Base-by-base conservation (phyloP, 2,113 vertebrate species). In the Columba livia region DNA sequence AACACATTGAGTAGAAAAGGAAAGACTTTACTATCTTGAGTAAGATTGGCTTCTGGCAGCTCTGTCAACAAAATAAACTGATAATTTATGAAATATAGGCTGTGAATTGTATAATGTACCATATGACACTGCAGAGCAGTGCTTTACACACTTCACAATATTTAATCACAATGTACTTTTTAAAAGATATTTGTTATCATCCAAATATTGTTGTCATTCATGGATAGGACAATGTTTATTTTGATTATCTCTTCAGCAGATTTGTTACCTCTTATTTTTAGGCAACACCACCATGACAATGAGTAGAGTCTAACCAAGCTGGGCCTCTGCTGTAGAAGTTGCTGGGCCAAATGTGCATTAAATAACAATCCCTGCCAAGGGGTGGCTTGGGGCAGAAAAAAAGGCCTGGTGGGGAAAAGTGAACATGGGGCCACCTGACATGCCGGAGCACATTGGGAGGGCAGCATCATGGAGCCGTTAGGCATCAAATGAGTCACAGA, bases 1-100 rank as follows among this genome's bases (percentile, higher is more conserved):
- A 92, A 81, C 1, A 6, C 2, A 11, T 64, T 62, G 38, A 84
- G 74, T 9, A 42, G 73, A 94, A 88, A 56, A 79, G 7, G 47
- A 40, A 79, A 86, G 13, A 50, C 36, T 66, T 89, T 18, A 42
- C 80, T 81, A 34, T 28, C 56, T 6, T 48, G 72, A 80, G 77
- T 79, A 79, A 66, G 87, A 89, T 28, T 89, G 81, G 53, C 77
- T 94, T 90, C 53, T 69, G 54, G 75, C 57, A 94, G 80, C 53
- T 83, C 50, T 88, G 83, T 62, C 79, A 90, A 78, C 72, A 86
- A 47, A 92, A 56, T 44, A 79, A 69, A 85, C 19, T 5, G 56
- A 17, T 87, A 79, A 87, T 85, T 84, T 84, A 81, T 19, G 34
- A 87, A 75, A 79, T 72, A 79, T 2, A 89, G 61, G 29, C 67